These are phyloP conservation scores for Pagetopsis macropterus DNA, from an alignment of 2,797 vertebrate species.

Conservation along the genomic window DNA sequence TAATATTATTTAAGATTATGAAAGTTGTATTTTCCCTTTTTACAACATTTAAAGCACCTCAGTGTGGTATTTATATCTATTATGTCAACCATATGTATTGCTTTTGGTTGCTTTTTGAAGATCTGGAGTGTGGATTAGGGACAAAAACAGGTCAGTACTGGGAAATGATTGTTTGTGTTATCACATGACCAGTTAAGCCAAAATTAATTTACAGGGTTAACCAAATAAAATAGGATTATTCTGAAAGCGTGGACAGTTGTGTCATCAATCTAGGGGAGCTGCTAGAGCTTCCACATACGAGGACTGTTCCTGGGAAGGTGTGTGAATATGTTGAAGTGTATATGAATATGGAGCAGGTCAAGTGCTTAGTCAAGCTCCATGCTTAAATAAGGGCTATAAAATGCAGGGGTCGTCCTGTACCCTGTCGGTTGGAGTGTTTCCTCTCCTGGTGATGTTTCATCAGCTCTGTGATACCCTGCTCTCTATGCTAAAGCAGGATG, in stretches of 20 bases:
- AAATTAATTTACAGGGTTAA: not conserved
- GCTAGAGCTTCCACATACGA: not conserved
- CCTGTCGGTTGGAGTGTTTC: constrained; percentile 14
- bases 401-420: not conserved
- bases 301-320: not conserved
- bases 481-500: constrained; percentile 11
- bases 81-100: no score
- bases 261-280: not conserved
- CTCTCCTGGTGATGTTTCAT: constrained; percentile 25
- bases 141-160: not conserved
- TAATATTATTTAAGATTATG: no score
- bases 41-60: no score
- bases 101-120: no score
- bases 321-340: not conserved
- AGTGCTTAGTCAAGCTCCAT: constrained; percentile 16
- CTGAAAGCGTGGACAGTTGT: not conserved
- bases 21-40: no score
- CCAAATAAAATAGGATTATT: not conserved
- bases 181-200: no score
- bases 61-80: no score
- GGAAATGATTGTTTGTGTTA: not conserved
- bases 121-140: not conserved
- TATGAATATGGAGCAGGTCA: constrained; percentile 35
- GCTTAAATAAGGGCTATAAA: constrained; percentile 35
- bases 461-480: constrained; percentile 15